These are phyloP conservation scores for Subanguina moxae DNA, from an alignment of 1,140 invertebrate genomes.

Conservation along the genomic window DNA sequence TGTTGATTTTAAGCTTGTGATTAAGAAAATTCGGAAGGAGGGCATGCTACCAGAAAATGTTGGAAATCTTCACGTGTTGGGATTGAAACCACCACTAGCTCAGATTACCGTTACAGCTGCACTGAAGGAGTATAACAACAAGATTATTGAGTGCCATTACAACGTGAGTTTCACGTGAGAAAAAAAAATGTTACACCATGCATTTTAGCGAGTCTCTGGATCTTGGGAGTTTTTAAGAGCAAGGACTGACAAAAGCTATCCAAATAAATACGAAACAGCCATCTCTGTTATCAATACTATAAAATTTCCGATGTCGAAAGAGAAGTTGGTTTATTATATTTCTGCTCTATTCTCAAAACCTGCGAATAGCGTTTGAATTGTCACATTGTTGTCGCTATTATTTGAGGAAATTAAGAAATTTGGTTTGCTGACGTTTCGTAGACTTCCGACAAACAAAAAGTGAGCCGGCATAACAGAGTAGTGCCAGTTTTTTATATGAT, in stretches of 20 bases:
- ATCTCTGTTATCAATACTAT: constrained; percentile 44
- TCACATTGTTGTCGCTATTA: no score
- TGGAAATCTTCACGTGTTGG: constrained; percentile 51
- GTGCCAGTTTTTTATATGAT: no score
- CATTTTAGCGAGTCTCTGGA: constrained; percentile 4
- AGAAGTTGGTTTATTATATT: constrained; percentile 39
- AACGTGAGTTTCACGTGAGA: constrained; percentile 23
- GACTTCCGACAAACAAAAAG: no score
- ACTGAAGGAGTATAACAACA: constrained; percentile 76
- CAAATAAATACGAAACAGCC: constrained; percentile 67
- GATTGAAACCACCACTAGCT: constrained; percentile 50
- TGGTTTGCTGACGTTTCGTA: no score
- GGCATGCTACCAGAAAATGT: constrained; percentile 66
- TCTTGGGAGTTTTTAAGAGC: constrained; percentile 90
- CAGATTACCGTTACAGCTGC: constrained; percentile 72
- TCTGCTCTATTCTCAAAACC: no score
- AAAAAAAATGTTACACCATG: not conserved
- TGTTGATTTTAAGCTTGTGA: constrained; percentile 86
- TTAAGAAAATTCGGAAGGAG: constrained; percentile 69
- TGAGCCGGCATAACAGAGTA: no score
- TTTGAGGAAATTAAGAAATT: no score
- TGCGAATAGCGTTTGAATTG: no score
- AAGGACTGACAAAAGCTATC: constrained; percentile 91
- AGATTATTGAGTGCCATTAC: constrained; percentile 90
- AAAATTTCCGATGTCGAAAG: constrained; percentile 42